These are phyloP conservation scores for Pogonus chalceus DNA, from an alignment of 1,140 invertebrate genomes.

Conservation along the genomic window DNA sequence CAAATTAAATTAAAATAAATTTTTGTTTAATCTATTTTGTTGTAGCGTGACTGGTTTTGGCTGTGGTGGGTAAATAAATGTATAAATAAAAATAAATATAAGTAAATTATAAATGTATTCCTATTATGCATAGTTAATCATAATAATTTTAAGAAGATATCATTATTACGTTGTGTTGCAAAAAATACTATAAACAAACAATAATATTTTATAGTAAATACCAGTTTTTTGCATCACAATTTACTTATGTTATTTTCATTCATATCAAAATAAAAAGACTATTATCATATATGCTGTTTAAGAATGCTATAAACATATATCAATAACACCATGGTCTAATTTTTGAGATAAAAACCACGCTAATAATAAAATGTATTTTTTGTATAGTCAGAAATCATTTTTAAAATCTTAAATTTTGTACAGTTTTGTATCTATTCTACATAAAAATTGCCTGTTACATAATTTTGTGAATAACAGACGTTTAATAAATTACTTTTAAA, in stretches of 20 bases:
- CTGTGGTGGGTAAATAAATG: constrained; percentile 1
- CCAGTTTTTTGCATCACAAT: not conserved
- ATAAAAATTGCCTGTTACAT: not conserved
- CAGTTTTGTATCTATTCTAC: constrained; percentile 3
- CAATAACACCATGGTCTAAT: not conserved
- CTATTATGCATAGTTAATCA: constrained; percentile 1
- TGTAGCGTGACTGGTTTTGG: not conserved
- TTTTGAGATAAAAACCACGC: not conserved
- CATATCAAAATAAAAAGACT: not conserved
- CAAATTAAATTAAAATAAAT: not conserved
- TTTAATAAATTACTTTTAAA: constrained; percentile 1
- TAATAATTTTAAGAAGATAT: not conserved
- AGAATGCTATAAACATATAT: not conserved
- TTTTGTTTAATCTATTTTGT: not conserved
- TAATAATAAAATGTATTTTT: not conserved
- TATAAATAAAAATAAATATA: not conserved
- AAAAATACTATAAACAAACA: too few species aligned
- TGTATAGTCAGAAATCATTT: constrained; percentile 4
- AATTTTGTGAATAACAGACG: not conserved
- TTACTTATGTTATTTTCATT: not conserved
- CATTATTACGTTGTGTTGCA: not conserved
- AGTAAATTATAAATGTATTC: not conserved
- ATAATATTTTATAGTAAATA: not conserved
- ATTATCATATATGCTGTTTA: not conserved
- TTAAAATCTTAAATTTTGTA: not conserved